These are phyloP conservation scores for Mesorhabditis spiculigera DNA, from an alignment of 2,888 invertebrate species.

Conservation along the genomic window DNA sequence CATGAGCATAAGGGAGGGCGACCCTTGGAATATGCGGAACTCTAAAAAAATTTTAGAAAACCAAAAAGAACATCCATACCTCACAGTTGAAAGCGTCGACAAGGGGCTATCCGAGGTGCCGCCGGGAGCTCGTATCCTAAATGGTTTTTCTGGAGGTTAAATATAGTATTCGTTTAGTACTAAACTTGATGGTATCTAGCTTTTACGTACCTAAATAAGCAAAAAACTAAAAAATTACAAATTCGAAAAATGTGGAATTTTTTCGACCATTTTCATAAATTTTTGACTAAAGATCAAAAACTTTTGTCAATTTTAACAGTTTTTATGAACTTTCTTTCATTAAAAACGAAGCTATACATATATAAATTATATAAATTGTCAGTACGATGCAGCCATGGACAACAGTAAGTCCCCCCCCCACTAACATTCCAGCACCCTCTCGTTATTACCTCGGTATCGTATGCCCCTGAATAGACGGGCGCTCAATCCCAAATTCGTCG, in stretches of 20 bases:
- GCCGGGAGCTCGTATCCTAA: background rate
- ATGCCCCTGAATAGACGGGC: background rate
- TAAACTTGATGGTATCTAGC: background rate
- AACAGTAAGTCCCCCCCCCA: too few relatives aligned
- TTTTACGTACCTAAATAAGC: too few relatives aligned
- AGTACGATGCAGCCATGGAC: too few relatives aligned
- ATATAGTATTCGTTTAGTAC: background rate
- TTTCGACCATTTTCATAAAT: too few relatives aligned
- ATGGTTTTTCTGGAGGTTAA: background rate
- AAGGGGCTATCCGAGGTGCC: background rate
- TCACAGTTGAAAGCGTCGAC: background rate
- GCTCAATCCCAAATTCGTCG: constrained; percentile 5
- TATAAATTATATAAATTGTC: too few relatives aligned
- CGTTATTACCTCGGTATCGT: background rate
- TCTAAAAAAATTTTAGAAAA: background rate
- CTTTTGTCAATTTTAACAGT: too few relatives aligned
- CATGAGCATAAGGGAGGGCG: background rate
- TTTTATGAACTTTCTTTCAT: too few relatives aligned
- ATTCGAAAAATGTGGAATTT: too few relatives aligned
- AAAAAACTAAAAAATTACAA: too few relatives aligned
- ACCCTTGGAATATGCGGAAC: background rate
- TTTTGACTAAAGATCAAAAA: too few relatives aligned
- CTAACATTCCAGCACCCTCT: background rate
- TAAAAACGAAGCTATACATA: too few relatives aligned
- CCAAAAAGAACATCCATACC: background rate